phyloP scores from a whole-genome alignment of 2,113 vertebrate genomes.

The Eidolon helvum region DNA sequence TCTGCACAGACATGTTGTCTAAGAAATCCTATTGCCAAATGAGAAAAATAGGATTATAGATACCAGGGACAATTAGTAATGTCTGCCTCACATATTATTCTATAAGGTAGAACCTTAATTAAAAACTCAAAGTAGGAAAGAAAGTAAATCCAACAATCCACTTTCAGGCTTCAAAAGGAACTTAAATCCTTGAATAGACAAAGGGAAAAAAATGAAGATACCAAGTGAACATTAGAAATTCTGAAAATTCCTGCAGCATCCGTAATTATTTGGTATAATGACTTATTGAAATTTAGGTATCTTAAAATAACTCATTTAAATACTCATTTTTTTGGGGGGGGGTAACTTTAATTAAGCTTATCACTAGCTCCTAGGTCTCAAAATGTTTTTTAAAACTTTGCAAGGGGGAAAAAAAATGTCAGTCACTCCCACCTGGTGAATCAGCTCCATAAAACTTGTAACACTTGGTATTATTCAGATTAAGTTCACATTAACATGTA shows the following conservation, averaged over 20 bases:
- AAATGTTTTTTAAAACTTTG: slow-evolving; percentile 41
- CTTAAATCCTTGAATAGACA: neutral
- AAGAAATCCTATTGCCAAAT: neutral
- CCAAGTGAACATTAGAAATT: neutral
- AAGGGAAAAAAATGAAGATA: neutral
- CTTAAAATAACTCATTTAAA: slow-evolving; percentile 63
- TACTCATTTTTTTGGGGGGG: neutral
- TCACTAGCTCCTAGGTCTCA: slow-evolving; percentile 41
- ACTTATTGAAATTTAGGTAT: slow-evolving; percentile 39
- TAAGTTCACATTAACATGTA: slow-evolving; percentile 45
- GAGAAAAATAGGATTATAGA: neutral
- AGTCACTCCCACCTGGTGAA: slow-evolving; percentile 52
- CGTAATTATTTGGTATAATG: slow-evolving; percentile 53
- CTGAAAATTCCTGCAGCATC: slow-evolving; percentile 35
- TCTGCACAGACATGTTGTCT: neutral
- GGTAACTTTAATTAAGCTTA: slow-evolving; percentile 63
- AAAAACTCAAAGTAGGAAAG: slow-evolving; percentile 2
- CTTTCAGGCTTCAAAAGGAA: neutral
- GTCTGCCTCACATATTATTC: neutral
- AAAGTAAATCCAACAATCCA: neutral
- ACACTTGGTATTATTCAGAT: slow-evolving; percentile 18
- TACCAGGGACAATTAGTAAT: neutral
- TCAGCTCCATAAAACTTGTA: neutral
- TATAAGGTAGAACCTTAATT: neutral
- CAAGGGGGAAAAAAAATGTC: neutral